Base-by-base conservation (phyloP, 2,797 vertebrate species). In the Craterocephalus amniculus region DNA sequence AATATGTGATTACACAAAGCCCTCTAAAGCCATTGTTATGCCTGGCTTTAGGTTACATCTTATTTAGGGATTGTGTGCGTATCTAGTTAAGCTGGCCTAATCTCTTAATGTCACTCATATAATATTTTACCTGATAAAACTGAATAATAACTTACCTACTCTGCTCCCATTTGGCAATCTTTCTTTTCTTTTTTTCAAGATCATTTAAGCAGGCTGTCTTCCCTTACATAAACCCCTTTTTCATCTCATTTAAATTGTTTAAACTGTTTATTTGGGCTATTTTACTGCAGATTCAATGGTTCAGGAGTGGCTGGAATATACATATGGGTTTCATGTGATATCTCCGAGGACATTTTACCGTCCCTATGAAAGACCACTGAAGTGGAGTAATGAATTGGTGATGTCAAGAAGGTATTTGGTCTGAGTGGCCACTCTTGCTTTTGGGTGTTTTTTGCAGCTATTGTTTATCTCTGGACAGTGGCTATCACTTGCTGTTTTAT, bases 1-100 rank as follows among this genome's bases (percentile, higher is more conserved):
- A 63, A 78, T 31, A 68, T 58, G 56, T 77, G 59, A 87, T 87
- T 82, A 74, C 69, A 60, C 83, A 80, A 84, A 87, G 59, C 73
- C 77, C 67, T 70, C 52, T 74, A 71, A 83, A 74, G 72, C 76
- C 63, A 67, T 58, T 36, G 10, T 58, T 80, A 51, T 29, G 64
- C 73, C 70, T 77, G 70, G 67, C 32, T 73, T 79, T 83, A 72
- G 66, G 63, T 9, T 48, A 22, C 54, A 38, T 67, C 38, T 62
- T 76, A 35, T 63, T 59, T 29, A 55, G 57, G 59, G 70, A 76
- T 81, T 78, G 54, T 61, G 16, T 68, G 58, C 34, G 13, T 63
- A 56, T 79, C 70, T 82, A 75, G 79, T 85, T 63, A 78, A 80
- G 32, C 24, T 51, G 67, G 64, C 80, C 79, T 79, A 76, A 64